Conservation (phyloP, 2,113 vertebrate genomes). For the Montifringilla adamsi region DNA sequence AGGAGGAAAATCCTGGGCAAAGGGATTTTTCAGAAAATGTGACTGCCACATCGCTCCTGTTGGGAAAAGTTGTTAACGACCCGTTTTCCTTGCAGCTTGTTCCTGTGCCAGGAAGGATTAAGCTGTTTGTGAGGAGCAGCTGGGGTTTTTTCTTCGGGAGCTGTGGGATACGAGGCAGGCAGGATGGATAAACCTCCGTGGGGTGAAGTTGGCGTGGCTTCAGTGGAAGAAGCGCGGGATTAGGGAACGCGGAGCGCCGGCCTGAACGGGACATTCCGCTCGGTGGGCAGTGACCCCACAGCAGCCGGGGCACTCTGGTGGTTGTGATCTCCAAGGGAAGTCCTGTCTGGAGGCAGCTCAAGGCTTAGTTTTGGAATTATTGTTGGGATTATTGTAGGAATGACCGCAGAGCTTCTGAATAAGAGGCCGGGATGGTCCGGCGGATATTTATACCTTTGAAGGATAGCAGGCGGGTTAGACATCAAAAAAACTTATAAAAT, state of each 20-base stretch:
- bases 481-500: background rate
- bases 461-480: accelerated
- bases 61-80: background rate
- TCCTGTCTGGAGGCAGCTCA: background rate
- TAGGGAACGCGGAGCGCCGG: background rate
- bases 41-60: background rate
- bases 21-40: too few relatives aligned
- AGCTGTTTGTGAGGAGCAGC: conserved; percentile 46
- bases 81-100: background rate
- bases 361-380: background rate
- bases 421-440: background rate
- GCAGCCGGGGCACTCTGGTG: background rate
- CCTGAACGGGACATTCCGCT: background rate
- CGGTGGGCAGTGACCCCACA: background rate
- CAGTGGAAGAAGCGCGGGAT: background rate
- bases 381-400: background rate
- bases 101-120: conserved; percentile 48
- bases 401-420: background rate
- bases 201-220: background rate
- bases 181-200: background rate
- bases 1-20: too few relatives aligned
- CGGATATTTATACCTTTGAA: accelerated
- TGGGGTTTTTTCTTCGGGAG: conserved; percentile 17
- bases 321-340: background rate
- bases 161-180: background rate